These are phyloP conservation scores for Mormyrus lacerda DNA, from an alignment of 2,113 vertebrate species.

Conservation along the genomic window DNA sequence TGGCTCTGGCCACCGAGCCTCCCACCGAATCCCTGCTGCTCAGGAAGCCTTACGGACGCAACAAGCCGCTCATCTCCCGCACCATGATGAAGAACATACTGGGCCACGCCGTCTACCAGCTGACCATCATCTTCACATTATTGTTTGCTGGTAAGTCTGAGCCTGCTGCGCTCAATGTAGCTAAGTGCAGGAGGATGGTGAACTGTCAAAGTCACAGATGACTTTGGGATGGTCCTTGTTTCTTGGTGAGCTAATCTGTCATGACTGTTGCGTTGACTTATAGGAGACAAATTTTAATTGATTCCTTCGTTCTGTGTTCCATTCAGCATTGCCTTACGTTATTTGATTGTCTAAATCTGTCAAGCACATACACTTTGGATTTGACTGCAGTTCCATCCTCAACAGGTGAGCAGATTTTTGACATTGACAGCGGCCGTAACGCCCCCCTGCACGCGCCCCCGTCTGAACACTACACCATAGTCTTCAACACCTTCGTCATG, in stretches of 20 bases:
- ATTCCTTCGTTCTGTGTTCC: background rate
- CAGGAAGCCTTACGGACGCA: constrained; percentile 92
- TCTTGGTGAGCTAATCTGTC: background rate
- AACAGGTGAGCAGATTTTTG: constrained; percentile 86
- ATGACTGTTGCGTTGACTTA: background rate
- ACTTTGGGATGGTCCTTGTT: background rate
- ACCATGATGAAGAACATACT: constrained; percentile 99
- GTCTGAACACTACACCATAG: constrained; percentile 96
- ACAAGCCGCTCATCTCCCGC: constrained; percentile 96
- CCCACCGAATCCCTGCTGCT: constrained; percentile 91
- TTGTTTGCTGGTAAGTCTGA: constrained; percentile 83
- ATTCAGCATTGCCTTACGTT: background rate
- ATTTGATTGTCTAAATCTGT: background rate
- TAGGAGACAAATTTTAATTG: background rate
- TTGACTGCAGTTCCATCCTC: background rate
- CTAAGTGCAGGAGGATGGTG: background rate
- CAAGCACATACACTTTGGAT: background rate
- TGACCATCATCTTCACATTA: constrained; percentile 86
- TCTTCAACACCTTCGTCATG: constrained; percentile 97
- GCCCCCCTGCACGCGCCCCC: constrained; percentile 86
- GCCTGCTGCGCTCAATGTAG: background rate
- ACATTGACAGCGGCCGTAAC: constrained; percentile 90
- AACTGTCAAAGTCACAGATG: background rate
- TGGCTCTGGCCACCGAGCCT: constrained; percentile 95
- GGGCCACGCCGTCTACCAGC: constrained; percentile 91